phyloP scores from a whole-genome alignment of 2,113 vertebrate genomes.

The Proteles cristata region DNA sequence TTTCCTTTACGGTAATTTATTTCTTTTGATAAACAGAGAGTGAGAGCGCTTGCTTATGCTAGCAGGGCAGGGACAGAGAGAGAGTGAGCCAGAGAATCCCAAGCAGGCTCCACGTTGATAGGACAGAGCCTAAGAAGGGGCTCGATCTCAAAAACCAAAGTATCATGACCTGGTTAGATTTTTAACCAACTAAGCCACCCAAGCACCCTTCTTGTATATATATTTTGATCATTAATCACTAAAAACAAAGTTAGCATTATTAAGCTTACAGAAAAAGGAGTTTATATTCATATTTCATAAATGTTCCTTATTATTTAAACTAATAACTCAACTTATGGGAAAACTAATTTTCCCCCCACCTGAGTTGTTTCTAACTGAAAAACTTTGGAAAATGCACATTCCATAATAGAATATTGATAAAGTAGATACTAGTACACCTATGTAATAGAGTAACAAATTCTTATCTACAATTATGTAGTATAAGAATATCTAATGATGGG shows the following conservation, averaged over 20 bases:
- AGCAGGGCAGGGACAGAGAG: no score
- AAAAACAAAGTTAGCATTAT: background rate
- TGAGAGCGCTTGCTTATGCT: no score
- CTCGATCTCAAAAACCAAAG: no score
- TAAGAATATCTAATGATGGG: background rate
- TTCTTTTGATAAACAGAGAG: no score
- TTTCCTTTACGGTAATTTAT: no score
- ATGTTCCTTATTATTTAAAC: background rate
- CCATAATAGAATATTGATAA: background rate
- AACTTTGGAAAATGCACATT: background rate
- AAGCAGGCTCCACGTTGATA: no score
- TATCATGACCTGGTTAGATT: no score
- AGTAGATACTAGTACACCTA: background rate
- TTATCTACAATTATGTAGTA: background rate
- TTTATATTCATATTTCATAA: background rate
- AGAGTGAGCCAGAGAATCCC: no score
- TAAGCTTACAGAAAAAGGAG: background rate
- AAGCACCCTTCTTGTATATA: background rate
- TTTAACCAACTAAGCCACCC: no score
- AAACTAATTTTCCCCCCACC: background rate
- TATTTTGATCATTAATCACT: background rate
- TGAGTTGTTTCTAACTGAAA: background rate
- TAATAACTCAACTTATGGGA: background rate
- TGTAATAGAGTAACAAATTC: background rate
- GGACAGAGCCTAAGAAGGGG: no score